Conservation (phyloP, 1,140 invertebrate genomes). For the Pollicipes pollicipes region DNA sequence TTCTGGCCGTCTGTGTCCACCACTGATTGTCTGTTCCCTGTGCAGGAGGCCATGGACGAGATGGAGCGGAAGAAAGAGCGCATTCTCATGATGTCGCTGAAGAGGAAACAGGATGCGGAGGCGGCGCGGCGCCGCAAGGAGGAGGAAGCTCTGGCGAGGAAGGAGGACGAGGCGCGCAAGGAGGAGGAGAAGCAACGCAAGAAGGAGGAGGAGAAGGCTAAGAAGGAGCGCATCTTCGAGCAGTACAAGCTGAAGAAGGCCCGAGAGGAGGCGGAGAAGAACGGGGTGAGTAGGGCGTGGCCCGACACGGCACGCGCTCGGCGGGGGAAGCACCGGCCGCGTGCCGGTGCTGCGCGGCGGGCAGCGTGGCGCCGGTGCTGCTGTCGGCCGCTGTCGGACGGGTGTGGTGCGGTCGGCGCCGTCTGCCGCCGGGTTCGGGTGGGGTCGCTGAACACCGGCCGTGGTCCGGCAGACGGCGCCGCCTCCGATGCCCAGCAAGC, state of each 20-base stretch:
- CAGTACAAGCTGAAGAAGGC: conserved; percentile 89
- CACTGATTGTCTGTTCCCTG: no score
- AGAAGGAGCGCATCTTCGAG: conserved; percentile 72
- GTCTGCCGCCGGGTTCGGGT: no score
- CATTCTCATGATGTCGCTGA: conserved; percentile 19
- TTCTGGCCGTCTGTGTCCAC: no score
- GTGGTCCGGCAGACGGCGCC: not conserved
- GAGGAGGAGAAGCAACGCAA: conserved; percentile 66
- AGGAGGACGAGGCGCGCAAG: conserved; percentile 64
- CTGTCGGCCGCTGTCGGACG: no score
- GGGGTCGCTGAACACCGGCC: no score
- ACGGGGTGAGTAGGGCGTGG: conserved; percentile 27
- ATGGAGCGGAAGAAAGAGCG: conserved; percentile 22
- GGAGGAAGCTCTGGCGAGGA: conserved; percentile 28
- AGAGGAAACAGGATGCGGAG: conserved; percentile 43
- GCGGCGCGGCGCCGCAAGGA: conserved; percentile 57
- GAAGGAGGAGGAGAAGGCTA: conserved; percentile 73
- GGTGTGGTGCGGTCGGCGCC: no score
- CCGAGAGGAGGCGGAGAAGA: conserved; percentile 73
- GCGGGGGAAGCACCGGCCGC: no score
- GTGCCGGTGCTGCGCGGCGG: no score
- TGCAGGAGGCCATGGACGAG: conserved; percentile 9
- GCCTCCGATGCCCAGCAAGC: not conserved
- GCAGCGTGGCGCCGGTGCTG: no score
- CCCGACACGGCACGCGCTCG: no score